phyloP scores from a whole-genome alignment of 2,797 vertebrate species.

The Tapera naevia region DNA sequence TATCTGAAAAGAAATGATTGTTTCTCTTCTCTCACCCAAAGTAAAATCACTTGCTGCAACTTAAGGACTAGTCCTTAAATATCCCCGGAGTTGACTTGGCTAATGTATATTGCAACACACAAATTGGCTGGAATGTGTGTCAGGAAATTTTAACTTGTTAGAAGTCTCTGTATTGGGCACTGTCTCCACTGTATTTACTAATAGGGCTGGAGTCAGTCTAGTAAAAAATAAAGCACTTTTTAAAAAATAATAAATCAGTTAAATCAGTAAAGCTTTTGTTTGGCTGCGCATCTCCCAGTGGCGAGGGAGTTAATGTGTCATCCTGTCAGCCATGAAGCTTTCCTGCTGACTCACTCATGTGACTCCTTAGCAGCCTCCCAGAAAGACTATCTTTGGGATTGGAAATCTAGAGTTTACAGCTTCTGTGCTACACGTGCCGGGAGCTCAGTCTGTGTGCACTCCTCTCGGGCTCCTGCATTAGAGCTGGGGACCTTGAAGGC shows the following conservation, averaged over 20 bases:
- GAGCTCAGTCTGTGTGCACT: not conserved
- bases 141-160: not conserved
- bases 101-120: not conserved
- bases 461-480: not conserved
- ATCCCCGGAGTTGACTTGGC: not conserved
- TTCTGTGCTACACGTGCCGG: not conserved
- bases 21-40: not conserved
- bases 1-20: not conserved
- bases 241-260: not conserved
- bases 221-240: not conserved
- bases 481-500: not conserved
- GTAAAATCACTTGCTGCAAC: not conserved
- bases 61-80: not conserved
- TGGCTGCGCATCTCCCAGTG: not conserved
- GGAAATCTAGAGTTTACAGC: not conserved
- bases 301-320: not conserved
- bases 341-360: slow-evolving; percentile 50
- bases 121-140: not conserved
- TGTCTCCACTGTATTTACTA: not conserved
- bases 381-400: slow-evolving; percentile 3
- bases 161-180: not conserved
- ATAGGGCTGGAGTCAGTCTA: not conserved
- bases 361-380: not conserved
- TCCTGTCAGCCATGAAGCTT: not conserved
- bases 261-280: not conserved